A percentile compares a stretch with the other conserved stretches of the same genome.
phyloP scores from a whole-genome alignment of 1,140 invertebrate species.

The Zaprionus ghesquierei region DNA sequence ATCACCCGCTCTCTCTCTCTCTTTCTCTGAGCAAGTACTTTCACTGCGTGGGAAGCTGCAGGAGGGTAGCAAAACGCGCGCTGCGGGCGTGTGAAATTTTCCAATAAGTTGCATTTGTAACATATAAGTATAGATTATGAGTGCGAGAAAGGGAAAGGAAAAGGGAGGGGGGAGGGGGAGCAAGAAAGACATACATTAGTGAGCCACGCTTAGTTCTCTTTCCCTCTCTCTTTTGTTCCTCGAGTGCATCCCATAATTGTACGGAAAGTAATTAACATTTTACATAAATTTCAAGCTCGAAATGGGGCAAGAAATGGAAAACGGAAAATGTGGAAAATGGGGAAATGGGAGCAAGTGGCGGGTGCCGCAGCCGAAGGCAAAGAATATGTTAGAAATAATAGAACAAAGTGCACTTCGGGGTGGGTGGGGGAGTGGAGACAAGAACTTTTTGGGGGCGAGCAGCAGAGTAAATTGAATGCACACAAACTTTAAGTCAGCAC shows the following conservation, averaged over 20 bases:
- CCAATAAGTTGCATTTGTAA: conserved; percentile 67
- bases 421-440: not conserved
- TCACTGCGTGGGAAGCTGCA: conserved; percentile 63
- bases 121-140: conserved; percentile 17
- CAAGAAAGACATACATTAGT: not conserved
- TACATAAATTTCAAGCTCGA: conserved; percentile 46
- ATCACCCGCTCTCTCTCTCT: not conserved
- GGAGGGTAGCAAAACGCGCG: conserved; percentile 15
- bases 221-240: not conserved
- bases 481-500: not conserved
- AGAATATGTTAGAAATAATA: not conserved
- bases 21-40: conserved; percentile 15
- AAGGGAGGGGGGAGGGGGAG: not conserved
- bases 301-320: conserved; percentile 11
- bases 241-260: conserved; percentile 47
- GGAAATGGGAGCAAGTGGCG: not conserved
- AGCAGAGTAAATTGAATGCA: not conserved
- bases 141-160: too few relatives aligned
- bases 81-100: conserved; percentile 75
- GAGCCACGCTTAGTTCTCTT: not conserved
- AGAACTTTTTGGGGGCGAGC: not conserved
- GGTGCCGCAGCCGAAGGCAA: not conserved
- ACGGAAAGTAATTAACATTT: conserved; percentile 71
- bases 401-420: not conserved
- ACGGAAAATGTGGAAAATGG: not conserved